Evolutionary conservation across 2,113 vertebrate genomes (phyloP), one percentile per base, ranked within the genome.

Genomic region (Eptesicus fuscus): DNA sequence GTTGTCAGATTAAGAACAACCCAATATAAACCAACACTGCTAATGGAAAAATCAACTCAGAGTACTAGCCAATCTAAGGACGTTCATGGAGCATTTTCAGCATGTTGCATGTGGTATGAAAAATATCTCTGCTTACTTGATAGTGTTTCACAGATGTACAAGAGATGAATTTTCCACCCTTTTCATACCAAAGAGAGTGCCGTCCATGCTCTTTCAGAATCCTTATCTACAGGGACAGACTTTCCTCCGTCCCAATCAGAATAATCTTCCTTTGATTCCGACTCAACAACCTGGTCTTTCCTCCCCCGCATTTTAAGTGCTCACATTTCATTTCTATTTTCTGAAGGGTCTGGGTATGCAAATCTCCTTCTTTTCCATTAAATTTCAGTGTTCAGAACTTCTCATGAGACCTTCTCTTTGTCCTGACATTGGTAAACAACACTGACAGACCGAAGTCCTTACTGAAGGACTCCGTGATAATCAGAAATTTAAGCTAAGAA

Each of bases 341-440:
- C 51, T 78, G 9, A n/a, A 83, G 37, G 37, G 17, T 51, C 49
- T 82, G 85, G 40, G 9, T 44, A 83, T 22, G 17, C 69, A 25
- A 59, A 59, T 61, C 30, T 51, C 53, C 49, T 59, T 73, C 12
- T 88, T 96, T 95, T 53, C 16, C 12, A 53, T 77, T 89, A 71
- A 78, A 83, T n/a, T 73, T 79, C 37, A 79, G 56, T 59, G 14
- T 30, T 25, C 83, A 67, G 56, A 95, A 83, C 37, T 51, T 61
- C 61, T 78, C 28, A 11, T 5, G 20, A 71, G 76, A 90, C 17
- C 42, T 40, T 79, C 63, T 83, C 40, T 93, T 73, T 91, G 42
- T 82, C 83, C 83, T 86, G 87, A 83, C 13, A 65, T 70, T 80
- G 80, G 11, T 87, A 86, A 95, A 79, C 53, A 85, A 83, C 28